These are phyloP conservation scores for Harpegnathos saltator DNA, from an alignment of 1,140 invertebrate genomes.

Conservation along the genomic window DNA sequence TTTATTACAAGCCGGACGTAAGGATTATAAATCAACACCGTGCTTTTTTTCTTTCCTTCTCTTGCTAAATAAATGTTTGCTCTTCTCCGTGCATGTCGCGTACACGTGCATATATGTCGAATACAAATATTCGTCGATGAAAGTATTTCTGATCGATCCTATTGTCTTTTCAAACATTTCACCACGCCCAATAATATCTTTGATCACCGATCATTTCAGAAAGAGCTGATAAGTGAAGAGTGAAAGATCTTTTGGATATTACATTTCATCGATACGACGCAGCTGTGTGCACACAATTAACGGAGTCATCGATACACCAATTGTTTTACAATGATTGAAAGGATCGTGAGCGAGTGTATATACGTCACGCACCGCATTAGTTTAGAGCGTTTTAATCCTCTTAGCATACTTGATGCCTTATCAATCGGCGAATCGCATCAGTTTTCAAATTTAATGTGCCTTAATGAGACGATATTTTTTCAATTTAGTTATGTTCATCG, in stretches of 20 bases:
- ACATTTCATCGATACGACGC: too few species aligned
- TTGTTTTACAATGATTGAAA: not conserved
- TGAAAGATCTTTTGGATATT: too few species aligned
- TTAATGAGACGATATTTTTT: constrained; percentile 40
- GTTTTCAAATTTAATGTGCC: constrained; percentile 41
- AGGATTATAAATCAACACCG: constrained; percentile 32
- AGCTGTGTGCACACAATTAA: too few species aligned
- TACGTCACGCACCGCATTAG: not conserved
- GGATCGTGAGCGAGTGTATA: not conserved
- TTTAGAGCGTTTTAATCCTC: not conserved
- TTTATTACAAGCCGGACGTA: constrained; percentile 28
- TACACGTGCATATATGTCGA: not conserved
- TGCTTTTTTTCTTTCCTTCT: too few species aligned
- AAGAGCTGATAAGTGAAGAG: too few species aligned
- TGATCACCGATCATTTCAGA: too few species aligned
- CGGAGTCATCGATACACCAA: too few species aligned
- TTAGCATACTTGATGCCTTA: constrained; percentile 4
- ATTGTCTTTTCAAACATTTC: too few species aligned
- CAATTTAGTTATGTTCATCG: constrained; percentile 17
- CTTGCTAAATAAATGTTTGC: not conserved
- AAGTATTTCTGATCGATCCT: too few species aligned
- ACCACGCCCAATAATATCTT: too few species aligned
- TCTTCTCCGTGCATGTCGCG: not conserved
- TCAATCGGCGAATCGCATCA: constrained; percentile 30
- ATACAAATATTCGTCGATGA: too few species aligned